Base-by-base conservation (phyloP, 2,888 invertebrate genomes). In the Agriopis marginaria region DNA sequence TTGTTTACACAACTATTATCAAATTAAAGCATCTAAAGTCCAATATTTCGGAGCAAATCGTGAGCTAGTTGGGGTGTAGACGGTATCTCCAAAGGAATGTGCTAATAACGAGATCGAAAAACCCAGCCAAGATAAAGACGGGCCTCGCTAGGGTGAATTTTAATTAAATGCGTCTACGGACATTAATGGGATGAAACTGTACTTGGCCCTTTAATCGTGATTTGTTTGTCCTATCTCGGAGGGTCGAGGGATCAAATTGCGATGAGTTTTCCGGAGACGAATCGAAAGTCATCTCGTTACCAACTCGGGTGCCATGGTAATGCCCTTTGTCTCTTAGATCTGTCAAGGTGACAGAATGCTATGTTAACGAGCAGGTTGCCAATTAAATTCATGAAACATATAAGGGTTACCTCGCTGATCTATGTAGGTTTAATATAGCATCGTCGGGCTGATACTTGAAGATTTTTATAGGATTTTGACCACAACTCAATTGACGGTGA, bases 141-240 rank as follows among this genome's bases (percentile, higher is more conserved):
- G 82, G 80, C 77, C 73, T 80, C 74, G 73, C 82, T 86, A 87
- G 93, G 93, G 92, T 89, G 90, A 89, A 90, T 91, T 93, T 93
- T 93, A 93, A 93, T 93, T 93, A 93, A 93, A 93, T 89, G 88
- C 88, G 88, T 86, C 88, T 86, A 86, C 84, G 87, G 80, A 89
- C 88, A 89, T 89, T 92, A 92, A 92, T 90, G 90, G 90, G 92
- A 93, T 89, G 91, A 91, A 91, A 91, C 89, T 86, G 89, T 88
- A 89, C 85, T 83, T 82, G 83, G 85, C 81, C 84, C 85, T 87
- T 89, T 90, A 87, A 91, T 89, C 90, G 89, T 87, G 93, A 93
- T 93, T 93, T 93, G 93, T 93, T 92, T 92, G 90, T 88, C 82
- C 86, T 85, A 86, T 86, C 85, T 87, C 86, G 75, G 71, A 75